These are phyloP conservation scores for Narcine bancroftii DNA, from an alignment of 2,113 vertebrate species.

Conservation along the genomic window DNA sequence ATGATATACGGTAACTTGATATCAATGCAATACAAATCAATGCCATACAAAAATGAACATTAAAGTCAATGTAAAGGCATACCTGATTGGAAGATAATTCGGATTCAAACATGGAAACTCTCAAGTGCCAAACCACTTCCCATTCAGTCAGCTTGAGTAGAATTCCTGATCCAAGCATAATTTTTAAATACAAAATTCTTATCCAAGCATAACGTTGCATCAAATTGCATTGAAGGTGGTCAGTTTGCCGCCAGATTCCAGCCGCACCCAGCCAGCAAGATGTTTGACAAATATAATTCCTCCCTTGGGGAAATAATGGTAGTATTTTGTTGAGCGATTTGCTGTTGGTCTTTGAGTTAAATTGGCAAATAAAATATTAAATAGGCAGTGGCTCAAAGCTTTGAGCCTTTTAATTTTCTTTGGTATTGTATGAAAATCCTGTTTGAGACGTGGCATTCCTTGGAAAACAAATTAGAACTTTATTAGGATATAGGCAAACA, in stretches of 20 bases:
- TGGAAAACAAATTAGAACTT: background rate
- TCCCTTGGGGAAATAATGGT: background rate
- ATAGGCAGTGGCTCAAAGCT: background rate
- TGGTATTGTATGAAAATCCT: background rate
- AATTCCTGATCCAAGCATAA: constrained; percentile 34
- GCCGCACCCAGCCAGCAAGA: constrained; percentile 8
- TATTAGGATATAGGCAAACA: background rate
- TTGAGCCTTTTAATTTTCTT: background rate
- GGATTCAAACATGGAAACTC: constrained; percentile 28
- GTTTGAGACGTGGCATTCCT: background rate
- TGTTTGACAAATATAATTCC: background rate
- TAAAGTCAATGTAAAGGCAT: background rate
- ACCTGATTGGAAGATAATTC: constrained; percentile 1
- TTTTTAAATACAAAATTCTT: constrained; percentile 29
- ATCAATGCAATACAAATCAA: background rate
- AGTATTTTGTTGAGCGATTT: constrained; percentile 23
- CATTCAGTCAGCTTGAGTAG: constrained; percentile 6
- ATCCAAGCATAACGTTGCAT: constrained; percentile 27
- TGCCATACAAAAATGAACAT: background rate
- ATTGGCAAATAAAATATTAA: background rate
- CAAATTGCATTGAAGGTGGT: constrained; percentile 29
- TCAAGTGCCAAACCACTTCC: background rate
- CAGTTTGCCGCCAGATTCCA: background rate
- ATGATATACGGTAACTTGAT: background rate
- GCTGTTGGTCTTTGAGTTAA: background rate